phyloP scores from a whole-genome alignment of 2,888 invertebrate species.

The Ormyrus pomaceus region DNA sequence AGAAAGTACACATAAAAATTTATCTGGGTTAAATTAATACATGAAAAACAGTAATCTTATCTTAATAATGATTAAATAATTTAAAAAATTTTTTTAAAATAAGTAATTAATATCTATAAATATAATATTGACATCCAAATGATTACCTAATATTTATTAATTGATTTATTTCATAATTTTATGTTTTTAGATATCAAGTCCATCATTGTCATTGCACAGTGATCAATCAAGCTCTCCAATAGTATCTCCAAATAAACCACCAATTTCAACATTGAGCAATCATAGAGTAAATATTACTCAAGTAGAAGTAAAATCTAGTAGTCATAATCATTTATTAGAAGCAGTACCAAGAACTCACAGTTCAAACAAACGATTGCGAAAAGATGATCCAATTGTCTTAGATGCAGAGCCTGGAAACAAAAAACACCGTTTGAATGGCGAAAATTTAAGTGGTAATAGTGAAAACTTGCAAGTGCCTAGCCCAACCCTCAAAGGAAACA shows the following conservation, averaged over 20 bases:
- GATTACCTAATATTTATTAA: background rate
- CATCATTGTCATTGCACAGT: slow-evolving; percentile 73
- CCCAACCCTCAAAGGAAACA: slow-evolving; percentile 70
- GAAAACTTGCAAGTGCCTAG: slow-evolving; percentile 76
- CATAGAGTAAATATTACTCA: slow-evolving; percentile 64
- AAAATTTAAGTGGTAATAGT: slow-evolving; percentile 67
- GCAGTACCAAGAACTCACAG: slow-evolving; percentile 78
- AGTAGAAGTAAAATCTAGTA: slow-evolving; percentile 65
- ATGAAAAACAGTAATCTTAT: background rate
- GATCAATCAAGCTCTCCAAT: slow-evolving; percentile 73
- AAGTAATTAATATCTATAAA: background rate
- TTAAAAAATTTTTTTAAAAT: background rate
- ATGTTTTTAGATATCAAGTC: slow-evolving; percentile 70
- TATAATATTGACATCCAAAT: background rate
- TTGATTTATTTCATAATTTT: background rate
- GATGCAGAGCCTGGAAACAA: slow-evolving; percentile 61
- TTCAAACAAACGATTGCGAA: slow-evolving; percentile 78
- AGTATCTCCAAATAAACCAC: slow-evolving; percentile 68
- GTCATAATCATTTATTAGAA: slow-evolving; percentile 72
- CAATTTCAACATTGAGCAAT: slow-evolving; percentile 66
- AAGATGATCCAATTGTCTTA: slow-evolving; percentile 69
- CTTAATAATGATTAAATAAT: slow-evolving; percentile 1
- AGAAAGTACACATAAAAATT: background rate
- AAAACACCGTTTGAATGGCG: slow-evolving; percentile 77
- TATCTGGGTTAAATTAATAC: background rate